Base-by-base conservation (phyloP, 30 jellyfish, hydroid and myxozoan genomes). In the Nemopilema nomurai region DNA sequence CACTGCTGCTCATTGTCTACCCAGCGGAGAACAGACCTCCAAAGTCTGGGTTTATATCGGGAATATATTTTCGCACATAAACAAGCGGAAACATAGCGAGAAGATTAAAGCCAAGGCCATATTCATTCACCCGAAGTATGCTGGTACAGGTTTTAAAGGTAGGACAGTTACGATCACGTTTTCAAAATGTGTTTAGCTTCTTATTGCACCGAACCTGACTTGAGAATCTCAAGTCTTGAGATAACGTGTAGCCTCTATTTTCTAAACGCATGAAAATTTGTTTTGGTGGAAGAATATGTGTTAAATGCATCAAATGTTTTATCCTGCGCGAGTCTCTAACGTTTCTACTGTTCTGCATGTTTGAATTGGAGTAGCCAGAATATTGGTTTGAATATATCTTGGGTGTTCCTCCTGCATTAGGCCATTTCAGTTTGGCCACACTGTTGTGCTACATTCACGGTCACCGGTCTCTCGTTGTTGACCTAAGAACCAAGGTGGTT, bases 1-100 rank as follows among this genome's bases (percentile, higher is more conserved):
- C 30, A 93, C 98, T 8, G 98, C 98, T 25, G 98, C 98, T 8
- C 98, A 93, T 77, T 93, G 98, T 71, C 83, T 93, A 17, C 98
- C 98, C 17, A 76, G 90, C 67, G 98, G 98, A 1, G 98, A 93
- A 52, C 87, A 87, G 19, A 88, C 98, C 31, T 80, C 96, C 16
- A 85, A 92, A 62, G 98, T 93, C 57, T 81, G 93, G 80, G 98
- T 88, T 16, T 92, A 93, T 69, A 84, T 93, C 53, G 98, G 98
- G 24, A 93, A 93, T 31, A 88, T 81, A 24, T 93, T 25, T 49
- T 76, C 97, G 29, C 87, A 88, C 63, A 80, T 79, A 18, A 80
- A 80, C 41, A 87, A 87, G 28, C 71, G 98, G 72, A 93, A 87
- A 31, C 74, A 74, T 30, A 71, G 96, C 30, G 98, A 93, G 73